Conservation (phyloP, 2,113 vertebrate species). For the Platysteira castanea region DNA sequence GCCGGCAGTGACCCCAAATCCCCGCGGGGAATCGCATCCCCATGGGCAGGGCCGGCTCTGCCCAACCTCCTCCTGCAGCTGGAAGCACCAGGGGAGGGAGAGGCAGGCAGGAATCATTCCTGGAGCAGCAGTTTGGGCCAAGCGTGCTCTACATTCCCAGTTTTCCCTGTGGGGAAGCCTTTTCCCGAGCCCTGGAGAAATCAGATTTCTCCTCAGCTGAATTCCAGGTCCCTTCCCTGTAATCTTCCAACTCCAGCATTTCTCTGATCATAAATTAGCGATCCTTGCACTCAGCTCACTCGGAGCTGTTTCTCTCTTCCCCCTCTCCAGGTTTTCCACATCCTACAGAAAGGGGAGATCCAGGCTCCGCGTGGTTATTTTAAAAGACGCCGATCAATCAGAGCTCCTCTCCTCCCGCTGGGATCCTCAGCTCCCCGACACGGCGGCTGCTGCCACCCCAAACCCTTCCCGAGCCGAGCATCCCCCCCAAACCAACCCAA, state of each 20-base stretch:
- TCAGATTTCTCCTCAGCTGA: not conserved
- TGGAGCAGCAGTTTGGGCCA: not conserved
- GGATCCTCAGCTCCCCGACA: not conserved
- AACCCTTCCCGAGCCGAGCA: not conserved
- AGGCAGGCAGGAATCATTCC: not conserved
- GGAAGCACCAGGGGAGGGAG: not conserved
- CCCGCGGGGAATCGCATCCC: not conserved
- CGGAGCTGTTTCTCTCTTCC: constrained; percentile 17
- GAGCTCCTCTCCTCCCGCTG: not conserved
- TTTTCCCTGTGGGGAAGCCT: not conserved
- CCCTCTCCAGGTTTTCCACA: constrained; percentile 42
- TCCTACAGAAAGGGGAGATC: constrained; percentile 35
- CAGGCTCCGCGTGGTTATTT: not conserved
- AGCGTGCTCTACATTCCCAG: not conserved
- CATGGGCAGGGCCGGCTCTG: not conserved
- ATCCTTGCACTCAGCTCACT: not conserved
- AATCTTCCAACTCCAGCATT: not conserved
- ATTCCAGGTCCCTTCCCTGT: not conserved
- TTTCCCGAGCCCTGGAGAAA: not conserved
- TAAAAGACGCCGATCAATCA: not conserved
- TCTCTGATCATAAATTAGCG: constrained; percentile 56
- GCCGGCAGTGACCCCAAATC: not conserved
- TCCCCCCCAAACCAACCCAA: not conserved
- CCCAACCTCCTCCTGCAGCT: not conserved
- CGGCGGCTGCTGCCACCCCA: accelerated